Conservation (phyloP, 92 coral and sea anemone genomes). For the Anthopleura xanthogrammica region DNA sequence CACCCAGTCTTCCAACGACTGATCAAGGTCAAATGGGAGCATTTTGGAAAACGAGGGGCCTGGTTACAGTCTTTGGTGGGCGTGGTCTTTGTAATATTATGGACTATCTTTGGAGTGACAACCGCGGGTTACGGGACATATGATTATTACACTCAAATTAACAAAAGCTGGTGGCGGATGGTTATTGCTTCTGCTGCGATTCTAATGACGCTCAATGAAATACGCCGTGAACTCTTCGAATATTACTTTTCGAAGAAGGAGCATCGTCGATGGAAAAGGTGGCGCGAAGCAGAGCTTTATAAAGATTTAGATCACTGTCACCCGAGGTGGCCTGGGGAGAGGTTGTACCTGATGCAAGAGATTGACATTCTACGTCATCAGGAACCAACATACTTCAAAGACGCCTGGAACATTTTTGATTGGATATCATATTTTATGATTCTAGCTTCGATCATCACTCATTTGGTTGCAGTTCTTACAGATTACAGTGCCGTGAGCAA, state of each 20-base stretch:
- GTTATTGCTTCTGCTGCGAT: constrained; percentile 58
- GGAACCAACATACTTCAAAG: constrained; percentile 79
- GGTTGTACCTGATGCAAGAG: constrained; percentile 88
- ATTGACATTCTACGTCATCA: constrained; percentile 65
- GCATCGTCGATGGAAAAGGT: constrained; percentile 76
- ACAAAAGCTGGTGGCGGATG: constrained; percentile 83
- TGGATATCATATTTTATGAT: constrained; percentile 82
- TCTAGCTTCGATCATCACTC: constrained; percentile 62
- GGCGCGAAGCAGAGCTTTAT: constrained; percentile 83
- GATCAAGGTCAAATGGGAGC: constrained; percentile 88
- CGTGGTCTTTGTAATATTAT: constrained; percentile 72
- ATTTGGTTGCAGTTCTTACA: constrained; percentile 54
- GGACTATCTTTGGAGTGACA: constrained; percentile 91
- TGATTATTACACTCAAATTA: constrained; percentile 57
- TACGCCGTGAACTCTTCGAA: constrained; percentile 71
- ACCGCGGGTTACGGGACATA: constrained; percentile 57
- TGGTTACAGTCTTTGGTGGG: constrained; percentile 79
- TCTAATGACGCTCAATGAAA: constrained; percentile 75
- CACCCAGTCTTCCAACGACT: constrained; percentile 96
- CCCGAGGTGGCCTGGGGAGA: constrained; percentile 99
- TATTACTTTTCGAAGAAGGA: constrained; percentile 79
- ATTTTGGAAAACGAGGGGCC: constrained; percentile 85
- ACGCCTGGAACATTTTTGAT: constrained; percentile 91
- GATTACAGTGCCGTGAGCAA: constrained; percentile 38
- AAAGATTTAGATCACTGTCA: constrained; percentile 87